A percentile compares a stretch with the other conserved stretches of the same genome.
Evolutionary conservation across 2,113 vertebrate genomes (phyloP).

Genomic region (Nyctereutes procyonoides): DNA sequence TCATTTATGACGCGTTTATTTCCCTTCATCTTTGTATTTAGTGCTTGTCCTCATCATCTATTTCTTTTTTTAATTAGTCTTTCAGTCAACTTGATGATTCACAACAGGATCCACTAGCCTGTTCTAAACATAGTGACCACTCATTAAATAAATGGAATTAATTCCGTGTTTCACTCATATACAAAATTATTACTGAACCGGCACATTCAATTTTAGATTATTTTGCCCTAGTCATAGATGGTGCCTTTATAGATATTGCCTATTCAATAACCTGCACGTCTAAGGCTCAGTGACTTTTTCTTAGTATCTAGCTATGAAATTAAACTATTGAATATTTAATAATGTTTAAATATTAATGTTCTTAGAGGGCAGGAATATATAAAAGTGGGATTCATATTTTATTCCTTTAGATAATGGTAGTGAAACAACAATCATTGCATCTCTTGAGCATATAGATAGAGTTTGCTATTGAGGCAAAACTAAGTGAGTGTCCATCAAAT

Average conservation of each 20-base stretch:
- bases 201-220: slow-evolving; percentile 42
- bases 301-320: slow-evolving; percentile 78
- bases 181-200: slow-evolving; percentile 14
- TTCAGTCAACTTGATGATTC: slow-evolving; percentile 29
- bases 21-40: background rate
- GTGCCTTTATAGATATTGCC: slow-evolving; percentile 24
- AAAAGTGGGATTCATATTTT: slow-evolving; percentile 81
- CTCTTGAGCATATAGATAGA: slow-evolving; percentile 64
- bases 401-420: slow-evolving; percentile 78
- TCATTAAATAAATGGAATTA: slow-evolving; percentile 56
- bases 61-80: background rate
- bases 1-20: background rate
- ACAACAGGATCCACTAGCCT: background rate
- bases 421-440: slow-evolving; percentile 74
- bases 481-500: slow-evolving; percentile 46
- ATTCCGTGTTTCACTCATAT: slow-evolving; percentile 41
- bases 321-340: slow-evolving; percentile 83
- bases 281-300: slow-evolving; percentile 71
- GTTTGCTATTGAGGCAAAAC: background rate
- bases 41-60: background rate
- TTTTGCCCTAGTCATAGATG: slow-evolving; percentile 27
- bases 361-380: slow-evolving; percentile 81
- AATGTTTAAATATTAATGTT: slow-evolving; percentile 82
- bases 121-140: background rate
- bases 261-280: slow-evolving; percentile 27